Base-by-base conservation (phyloP, 2,113 vertebrate genomes). In the Panurus biarmicus region DNA sequence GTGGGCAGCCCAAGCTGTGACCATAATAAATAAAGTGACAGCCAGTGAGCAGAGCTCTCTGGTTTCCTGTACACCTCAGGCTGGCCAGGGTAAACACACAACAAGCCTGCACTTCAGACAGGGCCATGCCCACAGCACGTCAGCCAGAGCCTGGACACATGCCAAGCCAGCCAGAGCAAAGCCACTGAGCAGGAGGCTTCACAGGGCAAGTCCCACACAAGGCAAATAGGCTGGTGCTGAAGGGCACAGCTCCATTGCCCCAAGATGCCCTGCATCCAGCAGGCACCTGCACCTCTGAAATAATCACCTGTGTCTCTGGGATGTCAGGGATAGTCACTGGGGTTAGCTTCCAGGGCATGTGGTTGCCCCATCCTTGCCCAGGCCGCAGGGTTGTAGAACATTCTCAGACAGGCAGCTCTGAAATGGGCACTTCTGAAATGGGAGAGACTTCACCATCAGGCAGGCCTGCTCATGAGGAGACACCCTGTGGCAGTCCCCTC, bases 21-120 rank as follows among this genome's bases (percentile, higher is more conserved):
- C 94, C 96, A 96, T 96, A 93, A 95, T 62, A 94, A 96, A 95
- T 58, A 93, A 88, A 88, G 85, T 0, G 16, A 93, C 71, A 85
- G 85, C 90, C 88, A 96, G 64, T 24, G 79, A 95, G 92, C 85
- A 88, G 90, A 73, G 38, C 85, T 85, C 67, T 94, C 75, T 96
- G 96, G 94, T 96, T 96, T 96, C 92, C 96, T 94, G 82, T 93
- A 96, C 90, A 90, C 95, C 85, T 93, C 90, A 58, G 33, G 50
- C 75, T 96, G 88, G 82, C 92, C 95, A 96, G 92, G 51, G 71
- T 95, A 96, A 96, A 96, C 85, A 96, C 57, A 94, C 78, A 96
- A 87, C 77, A 93, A 93, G 85, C 77, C 77, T 89, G 70, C 44
- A 87, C 87, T 96, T 96, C 87, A 91, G 90, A 93, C 7, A 0